A percentile compares a stretch with the other conserved stretches of the same genome.
phyloP scores from a whole-genome alignment of 2,797 vertebrate genomes.

The Alectoris magna region DNA sequence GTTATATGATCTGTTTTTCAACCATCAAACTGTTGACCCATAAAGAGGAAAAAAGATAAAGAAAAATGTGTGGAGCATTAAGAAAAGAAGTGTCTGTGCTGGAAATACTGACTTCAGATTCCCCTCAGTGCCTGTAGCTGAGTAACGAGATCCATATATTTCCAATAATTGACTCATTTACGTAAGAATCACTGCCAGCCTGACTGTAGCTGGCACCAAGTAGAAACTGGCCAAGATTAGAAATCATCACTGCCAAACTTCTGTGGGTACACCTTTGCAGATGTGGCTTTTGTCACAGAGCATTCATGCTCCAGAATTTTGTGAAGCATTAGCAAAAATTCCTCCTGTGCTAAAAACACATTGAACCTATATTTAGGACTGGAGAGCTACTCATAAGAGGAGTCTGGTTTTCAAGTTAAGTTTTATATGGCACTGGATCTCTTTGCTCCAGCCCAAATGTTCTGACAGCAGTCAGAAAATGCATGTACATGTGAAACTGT shows the following conservation, averaged over 20 bases:
- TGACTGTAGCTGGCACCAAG: background rate
- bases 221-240: background rate
- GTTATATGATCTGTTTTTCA: background rate
- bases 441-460: background rate
- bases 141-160: background rate
- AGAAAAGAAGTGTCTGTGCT: background rate
- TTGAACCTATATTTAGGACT: background rate
- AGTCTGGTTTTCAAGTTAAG: background rate
- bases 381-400: background rate
- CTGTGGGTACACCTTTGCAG: background rate
- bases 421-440: background rate
- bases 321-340: background rate
- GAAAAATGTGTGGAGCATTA: background rate
- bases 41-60: background rate
- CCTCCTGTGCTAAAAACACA: background rate
- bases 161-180: slow-evolving; percentile 9
- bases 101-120: background rate
- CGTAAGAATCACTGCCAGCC: background rate
- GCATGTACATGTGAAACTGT: background rate
- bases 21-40: background rate
- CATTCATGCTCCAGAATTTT: background rate
- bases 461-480: background rate
- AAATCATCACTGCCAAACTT: background rate
- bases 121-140: background rate
- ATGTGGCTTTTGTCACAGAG: background rate